Evolutionary conservation across 2,113 vertebrate species (phyloP), one percentile per base, ranked within the genome.

Genomic region (Hyaena hyaena): DNA sequence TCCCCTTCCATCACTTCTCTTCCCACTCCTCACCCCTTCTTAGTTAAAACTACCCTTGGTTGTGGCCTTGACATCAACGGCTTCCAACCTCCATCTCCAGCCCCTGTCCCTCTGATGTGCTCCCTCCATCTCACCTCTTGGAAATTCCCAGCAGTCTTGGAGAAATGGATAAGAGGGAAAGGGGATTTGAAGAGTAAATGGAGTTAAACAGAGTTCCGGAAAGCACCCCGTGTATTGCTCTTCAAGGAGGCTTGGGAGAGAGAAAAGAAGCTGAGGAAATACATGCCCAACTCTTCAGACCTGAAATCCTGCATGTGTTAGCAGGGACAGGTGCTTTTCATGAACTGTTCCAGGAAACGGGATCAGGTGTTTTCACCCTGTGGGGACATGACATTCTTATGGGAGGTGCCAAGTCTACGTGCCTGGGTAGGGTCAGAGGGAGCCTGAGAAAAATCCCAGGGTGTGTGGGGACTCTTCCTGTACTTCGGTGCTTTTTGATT

Each of bases 141-240:
- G 53, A 83, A 88, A 93, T 68, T 87, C 7, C 55, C 43, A 55
- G 39, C 1, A 0, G 31, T 58, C 28, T 45, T n/a, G 28, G 43
- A 23, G 43, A 95, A 88, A 76, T 1, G 21, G 33, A 28, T 65
- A 73, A 88, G 35, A 65, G 21, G 12, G 24, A 63, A 69, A 45
- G 33, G n/a, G n/a, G 68, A 50, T 65, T 74, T 65, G 33, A 86
- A 77, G 84, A 86, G 48, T 31, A 89, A 85, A 69, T 15, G 58
- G 71, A 69, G 80, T 73, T 81, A 77, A 91, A 68, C 45, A 80
- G 86, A 76, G 33, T 95, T 82, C 45, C 50, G 48, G 92, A 81
- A 94, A 89, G 79, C 31, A 43, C 16, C 35, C 14, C 43, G 1
- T 48, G 7, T 45, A 17, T 14, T 89, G 8, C 43, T 92, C 15